Evolutionary conservation across 2,113 vertebrate genomes (phyloP), one percentile per base, ranked within the genome.

Genomic region (Herpailurus yagouaroundi): DNA sequence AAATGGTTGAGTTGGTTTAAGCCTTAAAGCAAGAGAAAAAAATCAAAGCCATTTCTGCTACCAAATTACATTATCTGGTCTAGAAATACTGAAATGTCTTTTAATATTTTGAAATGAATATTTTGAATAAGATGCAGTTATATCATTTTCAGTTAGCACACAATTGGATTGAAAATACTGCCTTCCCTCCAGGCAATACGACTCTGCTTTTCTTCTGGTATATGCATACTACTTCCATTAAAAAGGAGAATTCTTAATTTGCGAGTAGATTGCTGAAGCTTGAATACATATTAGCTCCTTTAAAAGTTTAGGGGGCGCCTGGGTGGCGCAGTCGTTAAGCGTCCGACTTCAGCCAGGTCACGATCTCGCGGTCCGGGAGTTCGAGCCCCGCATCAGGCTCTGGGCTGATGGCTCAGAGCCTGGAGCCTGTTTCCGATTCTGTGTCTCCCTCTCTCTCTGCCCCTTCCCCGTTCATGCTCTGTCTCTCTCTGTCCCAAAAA

Each of bases 31-130:
- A 95, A 94, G 57, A 12, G 50, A 91, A 95, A 82, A 93, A 77
- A 97, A 96, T 93, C 68, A 48, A 97, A 93, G 63, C 6, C 60
- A 86, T 86, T 68, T 95, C 29, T 79, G n/a, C 66, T 82, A 82
- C 82, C 85, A 93, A 91, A 93, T 96, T 86, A 36, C 27, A 31
- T 71, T 96, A 92, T 79, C 60, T 91, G 48, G 12, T 88, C 63
- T 96, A 95, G 52, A 97, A 93, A 96, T 55, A 52, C 31, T 86
- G 45, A 91, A 86, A 66, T 81, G 57, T 74, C 15, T 91, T 95
- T 80, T 89, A 86, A 86, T 93, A 97, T 93, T 86, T 94, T 83
- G 38, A 96, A 86, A 80, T 74, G 80, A 94, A 60, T 77, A 94
- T 92, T 92, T 92, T 87, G 74, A 91, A 94, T 77, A 79, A 95